These are phyloP conservation scores for Recurvirostra avosetta DNA, from an alignment of 2,113 vertebrate genomes.

Conservation along the genomic window DNA sequence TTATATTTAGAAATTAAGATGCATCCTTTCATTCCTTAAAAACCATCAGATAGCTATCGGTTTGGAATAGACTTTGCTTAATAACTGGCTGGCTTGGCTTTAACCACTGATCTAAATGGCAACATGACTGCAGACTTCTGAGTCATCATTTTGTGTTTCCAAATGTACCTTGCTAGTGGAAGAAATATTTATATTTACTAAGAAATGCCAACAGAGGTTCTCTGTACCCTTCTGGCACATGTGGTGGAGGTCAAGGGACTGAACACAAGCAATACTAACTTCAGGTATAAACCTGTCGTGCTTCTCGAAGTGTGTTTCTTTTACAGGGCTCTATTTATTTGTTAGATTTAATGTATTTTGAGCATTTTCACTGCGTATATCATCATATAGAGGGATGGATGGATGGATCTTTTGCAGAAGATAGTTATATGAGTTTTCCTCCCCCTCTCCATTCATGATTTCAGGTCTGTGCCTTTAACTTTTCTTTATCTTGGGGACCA, in stretches of 20 bases:
- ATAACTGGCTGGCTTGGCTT: background rate
- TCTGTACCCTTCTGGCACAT: background rate
- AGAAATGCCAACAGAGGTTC: background rate
- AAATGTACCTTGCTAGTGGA: background rate
- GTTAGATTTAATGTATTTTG: background rate
- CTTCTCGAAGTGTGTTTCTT: background rate
- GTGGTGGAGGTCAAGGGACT: background rate
- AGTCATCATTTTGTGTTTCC: background rate
- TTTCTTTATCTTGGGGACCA: background rate
- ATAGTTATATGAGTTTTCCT: background rate
- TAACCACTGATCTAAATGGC: background rate
- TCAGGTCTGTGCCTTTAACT: background rate
- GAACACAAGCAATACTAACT: background rate
- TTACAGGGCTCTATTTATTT: background rate
- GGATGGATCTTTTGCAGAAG: background rate
- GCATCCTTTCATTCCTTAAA: background rate
- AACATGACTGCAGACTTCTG: background rate
- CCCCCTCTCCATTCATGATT: background rate
- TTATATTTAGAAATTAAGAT: background rate
- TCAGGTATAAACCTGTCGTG: background rate
- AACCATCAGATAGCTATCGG: background rate
- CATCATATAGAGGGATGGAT: background rate
- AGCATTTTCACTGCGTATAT: background rate
- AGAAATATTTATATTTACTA: background rate
- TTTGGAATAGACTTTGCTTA: background rate